Evolutionary conservation across 2,113 vertebrate genomes (phyloP), one percentile per base, ranked within the genome.

Genomic region (Empidonax traillii): DNA sequence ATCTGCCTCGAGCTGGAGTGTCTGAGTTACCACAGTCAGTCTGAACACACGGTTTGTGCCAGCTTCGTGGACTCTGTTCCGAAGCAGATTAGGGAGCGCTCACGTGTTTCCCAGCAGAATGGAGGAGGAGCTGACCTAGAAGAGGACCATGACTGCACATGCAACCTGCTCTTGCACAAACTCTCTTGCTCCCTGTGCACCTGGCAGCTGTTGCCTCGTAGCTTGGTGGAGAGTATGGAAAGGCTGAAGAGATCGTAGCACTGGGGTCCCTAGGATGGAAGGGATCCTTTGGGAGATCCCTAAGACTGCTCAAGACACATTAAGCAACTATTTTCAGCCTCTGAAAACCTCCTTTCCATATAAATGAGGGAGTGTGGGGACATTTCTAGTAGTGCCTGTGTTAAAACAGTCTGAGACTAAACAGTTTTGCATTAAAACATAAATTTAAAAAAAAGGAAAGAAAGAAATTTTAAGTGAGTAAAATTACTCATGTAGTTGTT

Each of bases 401-500:
- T 73, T 59, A 71, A 27, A 75, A 61, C 28, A 51, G 24, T 61
- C 23, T 21, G 56, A 93, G 37, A 71, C 58, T 68, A 58, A 94
- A 76, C 53, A 91, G 63, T 41, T 96, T 96, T 91, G 52, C 22
- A 49, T 89, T 88, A 94, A 94, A 80, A 95, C 96, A 74, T 47
- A 87, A 66, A n/a, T 12, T 41, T 41, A 43, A 43, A 14, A 31
- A 49, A 55, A 12, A 74, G 13, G 13, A 51, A 43, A 28, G 6
- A 37, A 55, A 59, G n/a, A 83, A 73, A 62, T 74, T 93, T 41
- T 87, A 93, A 95, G 88, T 93, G 51, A 68, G 53, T 85, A 90
- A 96, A 95, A 94, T 96, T 87, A 89, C 62, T 97, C 65, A 37
- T 49, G 35, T 78, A 61, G 94, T 97, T 97, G 96, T 96, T 97